Evolutionary conservation across 2,113 vertebrate genomes (phyloP), one percentile per base, ranked within the genome.

Genomic region (Misgurnus mizolepis): DNA sequence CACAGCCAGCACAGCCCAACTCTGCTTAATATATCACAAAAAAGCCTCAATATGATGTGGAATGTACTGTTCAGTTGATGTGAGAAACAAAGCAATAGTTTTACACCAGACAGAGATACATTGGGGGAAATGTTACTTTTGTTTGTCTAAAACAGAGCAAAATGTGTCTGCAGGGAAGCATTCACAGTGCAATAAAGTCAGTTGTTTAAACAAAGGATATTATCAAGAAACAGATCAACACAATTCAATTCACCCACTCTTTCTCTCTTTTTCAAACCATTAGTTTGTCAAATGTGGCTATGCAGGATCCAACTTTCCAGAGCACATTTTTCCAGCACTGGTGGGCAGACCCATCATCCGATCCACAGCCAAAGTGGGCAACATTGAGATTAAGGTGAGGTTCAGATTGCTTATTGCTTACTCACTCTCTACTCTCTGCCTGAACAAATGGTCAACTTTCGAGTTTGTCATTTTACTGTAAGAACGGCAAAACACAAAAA

Each of bases 231-330:
- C 27, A 34, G 27, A 34, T 34, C 27, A 34, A 34, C 27, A 34
- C 27, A 34, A 34, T 34, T 34, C 27, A 34, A 34, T 34, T 34
- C 27, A 2, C 27, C 27, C 27, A 2, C 27, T 34, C 18, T 60
- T 9, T 7, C 8, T 56, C 65, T 74, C 8, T 53, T 4, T 81
- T 22, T 65, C 11, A 45, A 2, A 45, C 53, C 9, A 17, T 3
- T 82, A 99, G 98, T 99, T 99, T 94, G 98, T 99, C 88, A 98
- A 99, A 89, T 99, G 98, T 68, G 98, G 98, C 80, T 99, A 97
- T 92, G 98, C 96, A 77, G 98, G 97, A 86, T 99, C 98, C 86
- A 99, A 99, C 91, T 99, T 99, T 89, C 98, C 98, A 4, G 97
- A 99, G 90, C 98, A 99, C 91, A 99, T 99, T 90, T 99, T 99